Base-by-base conservation (phyloP, 1,140 invertebrate species). In the Pseudomyrmex sp. region DNA sequence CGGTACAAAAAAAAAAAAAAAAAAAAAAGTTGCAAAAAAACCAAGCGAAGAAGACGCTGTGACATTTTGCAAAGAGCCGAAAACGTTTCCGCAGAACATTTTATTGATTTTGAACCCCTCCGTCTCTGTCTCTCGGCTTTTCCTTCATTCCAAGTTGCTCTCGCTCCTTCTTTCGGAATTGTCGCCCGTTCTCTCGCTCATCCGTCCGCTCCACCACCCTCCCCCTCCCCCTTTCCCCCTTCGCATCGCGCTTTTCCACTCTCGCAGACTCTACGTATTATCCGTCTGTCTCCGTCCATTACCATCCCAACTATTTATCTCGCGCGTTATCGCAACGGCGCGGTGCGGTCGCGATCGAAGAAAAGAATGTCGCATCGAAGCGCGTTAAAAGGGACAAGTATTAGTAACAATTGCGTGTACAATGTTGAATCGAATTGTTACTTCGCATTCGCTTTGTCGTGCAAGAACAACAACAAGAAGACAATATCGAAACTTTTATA, bases 71-170 rank as follows among this genome's bases (percentile, higher is more conserved):
- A 85, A 88, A 89, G 86, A 89, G 83, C 85, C 82, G 88, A 90
- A 91, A 92, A 88, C 84, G 84, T 91, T 93, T 92, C 90, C 89
- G 88, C 90, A 88, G 90, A 90, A 91, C 91, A 93, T 93, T 93
- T 93, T 93, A 93, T 93, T 91, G 93, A 93, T 93, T 85, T 74
- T 91, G 88, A 91, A 65, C 73, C 63, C 85, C 89, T 90, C 79
- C 87, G 88, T 83, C 82, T 86, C 85, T 88, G 82, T 82, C 59
- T 86, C 89, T 76, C 85, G 61, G 74, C 84, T 82, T 50, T 84
- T 86, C 56, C 65, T 82, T 88, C 86, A 63, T 68, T 86, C 86
- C 85, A 87, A 87, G 82, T 90, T 58, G 66, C 84, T 84, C 86
- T 89, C 80, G 59, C 61, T 83, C 48, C 77, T 87, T 87, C 66